Evolutionary conservation across 1,140 invertebrate genomes (phyloP), one percentile per base, ranked within the genome.

Genomic region (Plutomurus gul): DNA sequence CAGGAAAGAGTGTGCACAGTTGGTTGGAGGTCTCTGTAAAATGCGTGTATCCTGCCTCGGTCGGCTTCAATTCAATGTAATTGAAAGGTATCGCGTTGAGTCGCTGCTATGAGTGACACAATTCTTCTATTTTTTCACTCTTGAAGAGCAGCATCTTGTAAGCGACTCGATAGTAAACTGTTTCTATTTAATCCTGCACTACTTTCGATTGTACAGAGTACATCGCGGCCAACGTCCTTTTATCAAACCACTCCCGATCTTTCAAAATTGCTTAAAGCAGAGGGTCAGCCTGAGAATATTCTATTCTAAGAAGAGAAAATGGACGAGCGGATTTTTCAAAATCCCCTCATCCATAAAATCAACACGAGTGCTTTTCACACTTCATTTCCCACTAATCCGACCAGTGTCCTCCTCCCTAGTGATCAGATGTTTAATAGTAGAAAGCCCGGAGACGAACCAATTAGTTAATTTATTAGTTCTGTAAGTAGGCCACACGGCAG

Each of bases 331-430:
- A n/a, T n/a, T n/a, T n/a, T n/a, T n/a, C n/a, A n/a, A n/a, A n/a
- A n/a, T n/a, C n/a, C n/a, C n/a, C n/a, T n/a, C n/a, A n/a, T 65
- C 56, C 36, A 65, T 65, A 65, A 65, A 65, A 65, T 65, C 56
- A 65, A 65, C 56, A 65, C 30, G 56, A 65, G 56, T 33, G 16
- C 56, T 25, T 33, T 27, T 65, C 36, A 16, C 27, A 65, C 56
- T 65, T 65, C 36, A 65, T 65, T 65, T 25, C 27, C 56, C 56
- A n/a, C 56, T 65, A 25, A 65, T n/a, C n/a, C n/a, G n/a, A n/a
- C n/a, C n/a, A n/a, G n/a, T n/a, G n/a, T n/a, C n/a, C n/a, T n/a
- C n/a, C n/a, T n/a, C n/a, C n/a, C n/a, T n/a, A n/a, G n/a, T n/a
- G n/a, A n/a, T n/a, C n/a, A n/a, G n/a, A n/a, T n/a, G 56, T n/a